Evolutionary conservation across 2,888 invertebrate genomes (phyloP).

Genomic region (Linnaemya vulpina): DNA sequence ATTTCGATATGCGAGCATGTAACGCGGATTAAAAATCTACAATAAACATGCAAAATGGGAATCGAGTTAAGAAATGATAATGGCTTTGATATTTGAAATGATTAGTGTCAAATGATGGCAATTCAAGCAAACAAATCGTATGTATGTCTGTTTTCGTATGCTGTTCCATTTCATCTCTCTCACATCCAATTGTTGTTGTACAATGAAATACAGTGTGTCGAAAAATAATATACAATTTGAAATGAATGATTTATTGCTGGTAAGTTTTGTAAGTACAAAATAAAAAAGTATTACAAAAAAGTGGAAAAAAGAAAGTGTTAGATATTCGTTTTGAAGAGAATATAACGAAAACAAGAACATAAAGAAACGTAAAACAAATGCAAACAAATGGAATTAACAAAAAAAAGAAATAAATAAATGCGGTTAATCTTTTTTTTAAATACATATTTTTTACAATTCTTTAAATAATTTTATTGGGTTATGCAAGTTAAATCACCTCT

Average conservation of each 20-base stretch:
- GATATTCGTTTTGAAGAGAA: neutral
- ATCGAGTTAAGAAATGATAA: constrained; percentile 25
- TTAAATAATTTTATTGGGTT: constrained; percentile 29
- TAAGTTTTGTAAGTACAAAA: constrained; percentile 46
- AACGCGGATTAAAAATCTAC: neutral
- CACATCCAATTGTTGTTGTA: neutral
- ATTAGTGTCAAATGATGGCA: constrained; percentile 60
- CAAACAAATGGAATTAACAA: constrained; percentile 11
- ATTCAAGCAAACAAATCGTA: neutral
- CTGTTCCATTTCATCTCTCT: neutral
- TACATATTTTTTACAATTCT: constrained; percentile 48
- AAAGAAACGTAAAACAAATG: constrained; percentile 3
- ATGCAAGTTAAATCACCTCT: constrained; percentile 81
- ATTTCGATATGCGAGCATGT: neutral
- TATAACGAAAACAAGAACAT: neutral
- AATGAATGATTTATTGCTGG: constrained; percentile 67
- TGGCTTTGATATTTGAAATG: constrained; percentile 44
- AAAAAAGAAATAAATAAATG: constrained; percentile 42
- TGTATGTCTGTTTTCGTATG: neutral
- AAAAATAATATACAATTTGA: neutral
- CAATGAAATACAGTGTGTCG: constrained; percentile 35
- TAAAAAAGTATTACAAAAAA: constrained; percentile 23
- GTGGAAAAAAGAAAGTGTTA: constrained; percentile 19
- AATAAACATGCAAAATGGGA: constrained; percentile 46
- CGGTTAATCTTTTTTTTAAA: constrained; percentile 53